These are phyloP conservation scores for Luidia sarsii DNA, from an alignment of 53 echinoderm and acorn worm species.

Conservation along the genomic window DNA sequence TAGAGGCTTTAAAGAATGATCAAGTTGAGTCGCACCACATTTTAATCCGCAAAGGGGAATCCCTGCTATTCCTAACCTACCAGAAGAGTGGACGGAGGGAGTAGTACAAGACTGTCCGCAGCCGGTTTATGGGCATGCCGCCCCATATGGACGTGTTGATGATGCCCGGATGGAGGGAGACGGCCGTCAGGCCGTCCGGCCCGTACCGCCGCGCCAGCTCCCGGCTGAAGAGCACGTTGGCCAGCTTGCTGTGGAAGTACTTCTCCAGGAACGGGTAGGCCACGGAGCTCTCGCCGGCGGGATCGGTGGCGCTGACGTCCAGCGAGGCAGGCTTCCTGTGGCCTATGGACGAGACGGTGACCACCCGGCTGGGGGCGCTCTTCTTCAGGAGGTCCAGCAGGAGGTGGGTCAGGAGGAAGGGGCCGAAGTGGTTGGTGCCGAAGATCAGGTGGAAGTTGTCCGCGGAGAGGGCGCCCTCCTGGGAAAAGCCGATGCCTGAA, in stretches of 20 bases:
- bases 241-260: slow-evolving; percentile 78
- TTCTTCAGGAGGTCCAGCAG: slow-evolving; percentile 79
- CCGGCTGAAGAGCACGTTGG: slow-evolving; percentile 76
- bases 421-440: slow-evolving; percentile 83
- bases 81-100: slow-evolving; percentile 22
- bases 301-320: slow-evolving; percentile 37
- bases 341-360: slow-evolving; percentile 74
- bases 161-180: slow-evolving; percentile 70
- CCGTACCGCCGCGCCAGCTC: slow-evolving; percentile 70
- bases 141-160: slow-evolving; percentile 60
- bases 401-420: slow-evolving; percentile 79
- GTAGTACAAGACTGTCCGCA: neutral
- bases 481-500: no score
- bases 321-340: slow-evolving; percentile 43
- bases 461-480: slow-evolving; percentile 22
- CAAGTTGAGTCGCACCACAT: no score
- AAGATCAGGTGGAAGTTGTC: slow-evolving; percentile 82
- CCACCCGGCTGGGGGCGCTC: slow-evolving; percentile 76
- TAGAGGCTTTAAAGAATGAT: no score
- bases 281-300: neutral
- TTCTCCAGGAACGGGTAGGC: slow-evolving; percentile 49
- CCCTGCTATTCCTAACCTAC: no score
- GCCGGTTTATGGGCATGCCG: neutral
- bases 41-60: no score
- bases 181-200: slow-evolving; percentile 59